These are phyloP conservation scores for Equus quagga DNA, from an alignment of 2,113 vertebrate species.

Conservation along the genomic window DNA sequence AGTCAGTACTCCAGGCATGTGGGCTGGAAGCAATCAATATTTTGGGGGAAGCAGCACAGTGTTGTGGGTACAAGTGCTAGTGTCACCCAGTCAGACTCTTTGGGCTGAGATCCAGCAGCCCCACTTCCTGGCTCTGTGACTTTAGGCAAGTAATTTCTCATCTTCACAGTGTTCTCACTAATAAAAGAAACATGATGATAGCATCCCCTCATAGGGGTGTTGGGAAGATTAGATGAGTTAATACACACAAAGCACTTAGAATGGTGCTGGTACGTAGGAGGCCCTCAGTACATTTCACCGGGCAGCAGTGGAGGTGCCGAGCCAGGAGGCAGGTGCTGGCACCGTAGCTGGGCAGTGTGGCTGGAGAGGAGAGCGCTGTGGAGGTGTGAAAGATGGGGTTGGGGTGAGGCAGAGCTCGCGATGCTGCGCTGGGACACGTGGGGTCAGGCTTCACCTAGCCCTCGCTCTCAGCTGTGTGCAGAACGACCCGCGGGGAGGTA, in stretches of 20 bases:
- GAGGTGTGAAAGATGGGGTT: neutral
- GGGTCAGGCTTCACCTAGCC: neutral
- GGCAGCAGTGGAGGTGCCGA: neutral
- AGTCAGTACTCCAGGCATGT: neutral
- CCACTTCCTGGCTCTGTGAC: neutral
- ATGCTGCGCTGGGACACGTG: fast-evolving
- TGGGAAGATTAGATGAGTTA: neutral
- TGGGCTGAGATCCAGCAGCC: neutral
- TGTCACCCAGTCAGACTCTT: neutral
- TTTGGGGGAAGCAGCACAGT: neutral
- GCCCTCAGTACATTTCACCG: neutral
- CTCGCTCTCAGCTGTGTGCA: neutral
- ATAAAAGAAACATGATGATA: neutral
- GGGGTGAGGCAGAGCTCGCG: neutral
- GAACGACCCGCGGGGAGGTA: too few species aligned
- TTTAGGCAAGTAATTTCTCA: neutral
- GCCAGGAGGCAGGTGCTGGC: neutral
- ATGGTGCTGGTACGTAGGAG: neutral
- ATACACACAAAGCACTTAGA: neutral
- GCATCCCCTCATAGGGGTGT: neutral
- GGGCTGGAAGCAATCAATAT: neutral
- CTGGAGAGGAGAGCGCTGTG: neutral
- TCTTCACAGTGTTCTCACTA: neutral
- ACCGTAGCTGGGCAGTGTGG: neutral
- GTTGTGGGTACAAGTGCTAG: neutral